Conservation (phyloP, 92 coral and sea anemone genomes). For the Phenganax subtilis region DNA sequence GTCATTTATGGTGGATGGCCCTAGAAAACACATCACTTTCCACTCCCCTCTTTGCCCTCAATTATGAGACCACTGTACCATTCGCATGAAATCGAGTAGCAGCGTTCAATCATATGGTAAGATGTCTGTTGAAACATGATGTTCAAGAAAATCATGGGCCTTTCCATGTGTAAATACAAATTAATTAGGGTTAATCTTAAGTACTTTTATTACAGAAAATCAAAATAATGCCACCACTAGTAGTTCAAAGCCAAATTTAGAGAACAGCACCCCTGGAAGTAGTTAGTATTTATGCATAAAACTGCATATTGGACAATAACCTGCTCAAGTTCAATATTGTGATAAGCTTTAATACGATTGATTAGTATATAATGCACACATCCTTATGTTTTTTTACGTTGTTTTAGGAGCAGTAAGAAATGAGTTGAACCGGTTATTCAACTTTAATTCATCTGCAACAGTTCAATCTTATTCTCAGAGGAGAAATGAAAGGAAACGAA, state of each 20-base stretch:
- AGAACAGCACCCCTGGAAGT: conserved; percentile 5
- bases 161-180: too few species aligned
- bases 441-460: conserved; percentile 32
- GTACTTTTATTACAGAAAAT: not conserved
- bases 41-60: too few species aligned
- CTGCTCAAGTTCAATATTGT: not conserved
- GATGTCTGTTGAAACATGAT: too few species aligned
- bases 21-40: too few species aligned
- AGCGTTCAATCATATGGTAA: too few species aligned
- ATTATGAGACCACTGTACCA: too few species aligned
- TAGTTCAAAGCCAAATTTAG: not conserved
- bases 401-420: conserved; percentile 37
- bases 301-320: too few species aligned
- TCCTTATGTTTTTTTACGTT: not conserved
- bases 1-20: too few species aligned
- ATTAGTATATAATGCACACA: not conserved
- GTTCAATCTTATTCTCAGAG: not conserved
- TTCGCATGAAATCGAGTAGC: too few species aligned
- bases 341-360: not conserved
- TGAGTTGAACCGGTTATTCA: conserved; percentile 40
- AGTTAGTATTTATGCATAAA: not conserved
- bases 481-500: conserved; percentile 35
- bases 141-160: too few species aligned
- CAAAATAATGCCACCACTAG: too few species aligned
- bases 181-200: too few species aligned